These are phyloP conservation scores for Melanotus villosus DNA, from an alignment of 2,888 invertebrate species.

Conservation along the genomic window DNA sequence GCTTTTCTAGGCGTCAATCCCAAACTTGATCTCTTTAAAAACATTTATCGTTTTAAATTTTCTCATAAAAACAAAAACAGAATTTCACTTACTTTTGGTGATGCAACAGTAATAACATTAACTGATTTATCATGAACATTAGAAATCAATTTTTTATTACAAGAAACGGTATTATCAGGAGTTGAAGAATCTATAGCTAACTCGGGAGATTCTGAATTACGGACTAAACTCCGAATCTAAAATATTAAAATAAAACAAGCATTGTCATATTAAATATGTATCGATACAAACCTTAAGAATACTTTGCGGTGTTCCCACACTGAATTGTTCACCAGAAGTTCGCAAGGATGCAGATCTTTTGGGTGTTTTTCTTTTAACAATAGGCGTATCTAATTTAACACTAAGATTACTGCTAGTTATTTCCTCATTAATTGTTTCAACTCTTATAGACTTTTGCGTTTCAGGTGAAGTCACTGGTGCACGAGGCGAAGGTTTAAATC, in stretches of 20 bases:
- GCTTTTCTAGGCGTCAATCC: slow-evolving; percentile 56
- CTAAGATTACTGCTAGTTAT: neutral
- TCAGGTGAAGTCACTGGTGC: slow-evolving; percentile 30
- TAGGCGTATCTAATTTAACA: slow-evolving; percentile 71
- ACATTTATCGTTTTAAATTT: too few relatives aligned
- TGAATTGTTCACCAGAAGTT: slow-evolving; percentile 45
- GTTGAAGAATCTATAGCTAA: slow-evolving; percentile 32
- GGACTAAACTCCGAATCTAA: slow-evolving; percentile 1
- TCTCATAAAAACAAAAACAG: neutral
- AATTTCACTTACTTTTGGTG: slow-evolving; percentile 1
- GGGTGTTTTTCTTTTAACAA: slow-evolving; percentile 67
- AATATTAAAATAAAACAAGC: slow-evolving; percentile 7
- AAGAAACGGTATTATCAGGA: slow-evolving; percentile 40
- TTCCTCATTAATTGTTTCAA: neutral
- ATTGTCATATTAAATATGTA: slow-evolving; percentile 22
- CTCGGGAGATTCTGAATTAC: slow-evolving; percentile 14
- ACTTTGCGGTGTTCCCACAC: slow-evolving; percentile 74
- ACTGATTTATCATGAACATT: too few relatives aligned
- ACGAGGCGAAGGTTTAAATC: slow-evolving; percentile 47
- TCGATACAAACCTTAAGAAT: slow-evolving; percentile 77
- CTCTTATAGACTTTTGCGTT: neutral
- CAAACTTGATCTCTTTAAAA: slow-evolving; percentile 46
- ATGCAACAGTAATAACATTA: neutral
- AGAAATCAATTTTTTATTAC: too few relatives aligned
- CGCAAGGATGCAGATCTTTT: slow-evolving; percentile 2